These are phyloP conservation scores for Stomatorhinus ivindoensis DNA, from an alignment of 2,113 vertebrate genomes.

Conservation along the genomic window DNA sequence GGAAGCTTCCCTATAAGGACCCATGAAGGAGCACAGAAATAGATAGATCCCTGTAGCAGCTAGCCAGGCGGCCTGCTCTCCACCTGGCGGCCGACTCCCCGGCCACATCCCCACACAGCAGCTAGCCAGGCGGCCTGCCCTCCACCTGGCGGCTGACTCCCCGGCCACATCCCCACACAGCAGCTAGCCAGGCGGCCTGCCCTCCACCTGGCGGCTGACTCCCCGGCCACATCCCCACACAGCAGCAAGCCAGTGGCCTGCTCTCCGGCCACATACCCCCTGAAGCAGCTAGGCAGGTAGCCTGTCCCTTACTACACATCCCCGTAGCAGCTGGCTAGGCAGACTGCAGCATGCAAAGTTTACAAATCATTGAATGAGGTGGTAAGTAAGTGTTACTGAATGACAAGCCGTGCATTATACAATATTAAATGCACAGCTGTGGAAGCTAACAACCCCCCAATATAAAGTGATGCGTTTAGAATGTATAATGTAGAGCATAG, in stretches of 20 bases:
- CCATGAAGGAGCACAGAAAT: constrained; percentile 47
- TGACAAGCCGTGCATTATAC: neutral
- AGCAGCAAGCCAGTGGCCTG: constrained; percentile 40
- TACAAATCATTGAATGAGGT: neutral
- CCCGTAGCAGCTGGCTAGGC: neutral
- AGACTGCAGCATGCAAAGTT: neutral
- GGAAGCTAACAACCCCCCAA: neutral
- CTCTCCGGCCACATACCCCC: constrained; percentile 28
- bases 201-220: neutral
- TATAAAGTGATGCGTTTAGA: neutral
- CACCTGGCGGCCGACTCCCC: neutral
- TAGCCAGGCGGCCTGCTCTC: neutral
- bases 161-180: neutral
- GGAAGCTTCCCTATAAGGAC: constrained; percentile 31
- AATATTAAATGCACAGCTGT: neutral
- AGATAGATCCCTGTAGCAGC: neutral
- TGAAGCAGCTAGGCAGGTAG: neutral
- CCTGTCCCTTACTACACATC: neutral
- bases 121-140: neutral
- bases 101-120: no score
- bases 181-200: neutral
- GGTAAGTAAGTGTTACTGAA: neutral
- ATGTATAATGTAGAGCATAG: neutral
- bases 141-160: no score
- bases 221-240: no score